Evolutionary conservation across 2,888 invertebrate genomes (phyloP).

Genomic region (Limnephilus rhombicus): DNA sequence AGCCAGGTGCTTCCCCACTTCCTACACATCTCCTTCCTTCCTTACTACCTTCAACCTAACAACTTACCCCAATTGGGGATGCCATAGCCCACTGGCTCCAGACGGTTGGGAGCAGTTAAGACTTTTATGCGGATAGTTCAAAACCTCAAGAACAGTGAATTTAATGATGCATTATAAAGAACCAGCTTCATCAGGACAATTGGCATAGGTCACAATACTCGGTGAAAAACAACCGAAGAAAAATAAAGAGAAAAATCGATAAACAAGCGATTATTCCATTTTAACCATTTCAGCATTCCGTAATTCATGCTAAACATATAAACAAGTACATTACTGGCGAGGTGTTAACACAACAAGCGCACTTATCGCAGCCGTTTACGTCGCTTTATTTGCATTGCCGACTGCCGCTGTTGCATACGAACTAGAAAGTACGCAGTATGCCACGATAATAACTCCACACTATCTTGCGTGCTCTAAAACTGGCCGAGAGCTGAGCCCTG

Average conservation of each 20-base stretch:
- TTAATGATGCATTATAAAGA: too few relatives aligned
- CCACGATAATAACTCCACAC: conserved; percentile 3
- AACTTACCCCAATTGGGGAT: too few relatives aligned
- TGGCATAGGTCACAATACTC: neutral
- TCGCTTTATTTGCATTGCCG: conserved; percentile 25
- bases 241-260: neutral
- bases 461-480: conserved; percentile 3
- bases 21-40: too few relatives aligned
- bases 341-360: neutral
- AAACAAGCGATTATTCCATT: neutral
- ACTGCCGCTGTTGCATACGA: neutral
- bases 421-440: conserved; percentile 24
- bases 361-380: neutral
- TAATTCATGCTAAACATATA: neutral
- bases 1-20: too few relatives aligned
- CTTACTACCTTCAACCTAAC: too few relatives aligned
- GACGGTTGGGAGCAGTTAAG: too few relatives aligned
- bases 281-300: neutral
- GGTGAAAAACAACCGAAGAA: neutral
- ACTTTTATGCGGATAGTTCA: too few relatives aligned
- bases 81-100: too few relatives aligned
- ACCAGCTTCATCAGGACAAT: neutral
- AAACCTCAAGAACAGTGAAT: too few relatives aligned
- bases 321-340: neutral
- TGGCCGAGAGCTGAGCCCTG: neutral